Evolutionary conservation across 2,888 invertebrate species (phyloP), one percentile per base, ranked within the genome.

Genomic region (Zeuzera pyrina): DNA sequence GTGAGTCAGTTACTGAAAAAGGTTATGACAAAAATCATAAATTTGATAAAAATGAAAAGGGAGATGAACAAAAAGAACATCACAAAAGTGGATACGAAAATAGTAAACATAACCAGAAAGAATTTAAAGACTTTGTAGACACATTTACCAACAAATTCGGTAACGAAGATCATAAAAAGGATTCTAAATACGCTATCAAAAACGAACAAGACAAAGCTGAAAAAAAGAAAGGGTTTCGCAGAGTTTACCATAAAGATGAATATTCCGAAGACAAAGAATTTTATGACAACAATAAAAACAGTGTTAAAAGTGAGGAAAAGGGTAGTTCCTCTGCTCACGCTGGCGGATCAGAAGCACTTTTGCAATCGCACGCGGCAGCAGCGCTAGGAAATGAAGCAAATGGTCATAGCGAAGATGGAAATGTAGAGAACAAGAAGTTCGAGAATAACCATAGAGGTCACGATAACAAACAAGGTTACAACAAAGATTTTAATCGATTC

Each of bases 201-300:
- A 55, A 38, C 29, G 60, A 68, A 31, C 49, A 63, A 38, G 68
- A 74, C 38, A 70, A 67, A 38, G 67, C 72, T 16, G 64, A 74
- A 38, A 73, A 68, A 14, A 40, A 37, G 29, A 77, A 72, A 48
- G 77, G 78, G 11, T 77, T 73, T 39, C 65, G 58, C 35, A 63
- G 62, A 47, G 67, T 78, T 12, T 78, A 78, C 41, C 73, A 73
- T 39, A 79, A 77, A 40, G 74, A 79, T 34, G 78, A 81, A 43
- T 79, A 72, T 50, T 61, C 67, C 38, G 74, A 76, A 47, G 71
- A 78, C 32, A 70, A 77, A 21, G 72, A 79, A 35, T 78, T 74
- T 39, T 76, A 54, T 38, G 74, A 78, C 39, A 72, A 77, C 41
- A 66, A 52, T 11, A 64, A 65, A 30, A 69, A 58, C 21, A 68